A percentile compares a stretch with the other conserved stretches of the same genome.
Conservation (phyloP, 1,140 invertebrate genomes). For the Eufriesea mexicana region DNA sequence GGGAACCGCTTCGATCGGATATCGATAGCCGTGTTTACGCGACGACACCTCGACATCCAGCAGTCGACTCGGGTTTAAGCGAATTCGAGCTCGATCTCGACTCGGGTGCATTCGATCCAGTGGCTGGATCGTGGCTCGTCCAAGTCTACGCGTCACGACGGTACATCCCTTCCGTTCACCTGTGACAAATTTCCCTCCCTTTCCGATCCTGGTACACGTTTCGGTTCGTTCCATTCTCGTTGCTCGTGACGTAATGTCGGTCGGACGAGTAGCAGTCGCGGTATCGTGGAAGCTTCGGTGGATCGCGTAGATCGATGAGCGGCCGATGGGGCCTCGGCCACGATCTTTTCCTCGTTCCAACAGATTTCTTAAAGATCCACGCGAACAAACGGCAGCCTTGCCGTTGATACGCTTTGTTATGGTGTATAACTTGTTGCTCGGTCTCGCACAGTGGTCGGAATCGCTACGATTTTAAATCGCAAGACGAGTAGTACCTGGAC, state of each 20-base stretch:
- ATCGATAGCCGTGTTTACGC: constrained; percentile 55
- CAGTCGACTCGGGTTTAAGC: neutral
- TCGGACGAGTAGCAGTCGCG: neutral
- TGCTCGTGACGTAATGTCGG: neutral
- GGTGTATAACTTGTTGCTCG: constrained; percentile 69
- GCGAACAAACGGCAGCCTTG: constrained; percentile 23
- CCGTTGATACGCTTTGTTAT: constrained; percentile 49
- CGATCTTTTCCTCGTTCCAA: neutral
- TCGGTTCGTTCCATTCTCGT: neutral
- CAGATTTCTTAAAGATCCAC: constrained; percentile 1
- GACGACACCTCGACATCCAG: neutral
- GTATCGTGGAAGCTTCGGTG: neutral
- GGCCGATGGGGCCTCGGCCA: too few relatives aligned
- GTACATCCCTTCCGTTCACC: neutral
- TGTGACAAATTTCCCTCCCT: neutral
- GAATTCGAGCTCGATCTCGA: neutral
- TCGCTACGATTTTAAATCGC: constrained; percentile 45
- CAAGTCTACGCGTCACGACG: neutral
- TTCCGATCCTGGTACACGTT: neutral
- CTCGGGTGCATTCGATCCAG: neutral
- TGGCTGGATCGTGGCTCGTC: neutral
- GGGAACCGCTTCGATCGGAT: constrained; percentile 16
- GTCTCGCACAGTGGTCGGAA: constrained; percentile 25
- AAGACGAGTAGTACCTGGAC: neutral
- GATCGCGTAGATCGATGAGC: neutral